Evolutionary conservation across 1,140 invertebrate genomes (phyloP), one percentile per base, ranked within the genome.

Genomic region (Pseudomyrmex sp.): DNA sequence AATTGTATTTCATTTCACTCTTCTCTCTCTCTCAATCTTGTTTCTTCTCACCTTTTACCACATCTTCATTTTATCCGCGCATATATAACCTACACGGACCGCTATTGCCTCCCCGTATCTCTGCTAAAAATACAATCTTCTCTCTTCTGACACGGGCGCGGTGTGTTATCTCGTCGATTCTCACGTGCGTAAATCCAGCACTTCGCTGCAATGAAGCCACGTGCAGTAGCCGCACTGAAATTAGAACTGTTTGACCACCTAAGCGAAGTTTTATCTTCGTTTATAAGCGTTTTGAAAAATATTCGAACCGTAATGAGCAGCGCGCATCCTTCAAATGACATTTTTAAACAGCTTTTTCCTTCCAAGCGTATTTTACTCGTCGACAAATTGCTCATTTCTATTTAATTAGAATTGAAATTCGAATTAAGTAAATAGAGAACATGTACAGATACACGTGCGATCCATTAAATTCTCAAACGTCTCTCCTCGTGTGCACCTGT

Each of bases 51-150:
- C 20, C 48, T 10, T 35, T 50, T 58, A 44, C 15, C 56, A 44
- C 44, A 13, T 70, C 66, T 80, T 10, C 10, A 48, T 70, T 79
- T 79, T 70, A 59, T 20, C 9, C 35, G 50, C 13, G 52, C 12
- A n/a, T 44, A 26, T 70, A 50, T 26, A 80, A 50, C 15, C 69
- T 69, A 58, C 52, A 35, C 35, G 35, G 54, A 7, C 35, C 44
- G 20, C 65, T 23, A 20, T 35, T 35, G 35, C 35, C 26, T 1
- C 20, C 7, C 13, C 76, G 44, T 80, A 70, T 70, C 66, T 70
- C 66, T 70, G 44, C 52, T 80, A 80, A 80, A 80, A 80, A 80
- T 80, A 80, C 15, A 79, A 70, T 65, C 70, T 80, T 66, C 76
- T 80, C 35, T 35, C 35, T 35, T 35, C 35, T 80, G 76, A 80